A percentile compares a stretch with the other conserved stretches of the same genome.
phyloP scores from a whole-genome alignment of 2,797 vertebrate genomes.

The Anomalospiza imberbis region DNA sequence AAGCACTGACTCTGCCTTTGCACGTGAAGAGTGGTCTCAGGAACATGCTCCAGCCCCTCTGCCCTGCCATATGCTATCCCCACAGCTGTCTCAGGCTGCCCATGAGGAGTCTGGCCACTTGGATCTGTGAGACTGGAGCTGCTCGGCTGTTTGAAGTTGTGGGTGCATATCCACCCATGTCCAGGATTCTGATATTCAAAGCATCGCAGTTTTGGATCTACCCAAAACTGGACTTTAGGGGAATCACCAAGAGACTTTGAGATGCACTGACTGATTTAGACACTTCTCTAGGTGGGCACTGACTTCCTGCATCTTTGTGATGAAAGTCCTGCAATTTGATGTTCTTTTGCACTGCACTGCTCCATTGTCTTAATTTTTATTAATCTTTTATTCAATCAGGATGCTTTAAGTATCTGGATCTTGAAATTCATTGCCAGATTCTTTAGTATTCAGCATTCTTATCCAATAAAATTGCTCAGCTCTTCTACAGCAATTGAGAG shows the following conservation, averaged over 20 bases:
- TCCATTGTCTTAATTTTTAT: neutral
- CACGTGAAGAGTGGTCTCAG: neutral
- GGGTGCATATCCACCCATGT: neutral
- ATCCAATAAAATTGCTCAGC: rapidly evolving
- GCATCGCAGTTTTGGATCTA: neutral
- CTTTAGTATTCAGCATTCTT: neutral
- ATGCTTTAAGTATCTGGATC: neutral
- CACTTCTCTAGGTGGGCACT: neutral
- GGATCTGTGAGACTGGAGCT: neutral
- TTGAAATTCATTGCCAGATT: neutral
- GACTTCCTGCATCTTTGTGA: neutral
- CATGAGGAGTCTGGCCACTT: neutral
- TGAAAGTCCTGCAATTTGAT: neutral
- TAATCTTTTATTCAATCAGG: neutral
- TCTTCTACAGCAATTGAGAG: neutral
- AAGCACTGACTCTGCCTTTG: neutral
- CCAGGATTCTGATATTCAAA: neutral
- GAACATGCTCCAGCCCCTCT: neutral
- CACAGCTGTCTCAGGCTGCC: neutral
- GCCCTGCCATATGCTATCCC: neutral
- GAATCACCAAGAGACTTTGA: neutral
- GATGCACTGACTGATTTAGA: neutral
- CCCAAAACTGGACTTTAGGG: neutral
- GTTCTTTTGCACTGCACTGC: neutral
- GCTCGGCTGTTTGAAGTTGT: neutral